Conservation (phyloP, 2,113 vertebrate species). For the Ondatra zibethicus region DNA sequence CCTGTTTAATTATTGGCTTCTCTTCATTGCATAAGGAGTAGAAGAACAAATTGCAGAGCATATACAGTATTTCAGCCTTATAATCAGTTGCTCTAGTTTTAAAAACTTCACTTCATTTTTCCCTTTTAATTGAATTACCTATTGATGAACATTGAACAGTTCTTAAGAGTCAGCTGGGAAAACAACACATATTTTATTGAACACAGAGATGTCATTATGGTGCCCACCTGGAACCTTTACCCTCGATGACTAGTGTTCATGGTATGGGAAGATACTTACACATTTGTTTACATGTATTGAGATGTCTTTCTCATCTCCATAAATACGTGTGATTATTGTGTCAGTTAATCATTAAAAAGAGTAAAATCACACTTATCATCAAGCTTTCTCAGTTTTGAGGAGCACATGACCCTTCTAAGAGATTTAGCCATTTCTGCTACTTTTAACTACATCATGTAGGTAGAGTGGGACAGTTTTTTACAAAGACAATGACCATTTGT, state of each 20-base stretch:
- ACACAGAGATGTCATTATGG: not conserved
- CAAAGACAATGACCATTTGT: conserved; percentile 60
- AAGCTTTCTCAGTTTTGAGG: not conserved
- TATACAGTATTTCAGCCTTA: not conserved
- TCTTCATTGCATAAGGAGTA: not conserved
- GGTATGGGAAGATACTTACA: not conserved
- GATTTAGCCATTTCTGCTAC: not conserved
- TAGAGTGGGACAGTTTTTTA: not conserved
- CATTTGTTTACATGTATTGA: not conserved
- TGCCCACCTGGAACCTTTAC: not conserved
- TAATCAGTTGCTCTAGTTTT: not conserved
- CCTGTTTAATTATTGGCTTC: not conserved
- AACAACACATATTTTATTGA: not conserved
- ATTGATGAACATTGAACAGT: not conserved
- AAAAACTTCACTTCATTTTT: not conserved
- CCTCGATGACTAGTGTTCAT: no score
- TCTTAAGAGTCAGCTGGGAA: not conserved
- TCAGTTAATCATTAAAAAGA: not conserved
- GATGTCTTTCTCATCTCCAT: not conserved
- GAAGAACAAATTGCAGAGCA: not conserved
- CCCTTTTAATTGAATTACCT: not conserved
- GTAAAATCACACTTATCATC: not conserved
- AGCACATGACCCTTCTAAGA: not conserved
- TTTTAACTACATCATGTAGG: not conserved
- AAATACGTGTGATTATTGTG: not conserved